Evolutionary conservation across 2,888 invertebrate genomes (phyloP).

Genomic region (Octodonta nipae): DNA sequence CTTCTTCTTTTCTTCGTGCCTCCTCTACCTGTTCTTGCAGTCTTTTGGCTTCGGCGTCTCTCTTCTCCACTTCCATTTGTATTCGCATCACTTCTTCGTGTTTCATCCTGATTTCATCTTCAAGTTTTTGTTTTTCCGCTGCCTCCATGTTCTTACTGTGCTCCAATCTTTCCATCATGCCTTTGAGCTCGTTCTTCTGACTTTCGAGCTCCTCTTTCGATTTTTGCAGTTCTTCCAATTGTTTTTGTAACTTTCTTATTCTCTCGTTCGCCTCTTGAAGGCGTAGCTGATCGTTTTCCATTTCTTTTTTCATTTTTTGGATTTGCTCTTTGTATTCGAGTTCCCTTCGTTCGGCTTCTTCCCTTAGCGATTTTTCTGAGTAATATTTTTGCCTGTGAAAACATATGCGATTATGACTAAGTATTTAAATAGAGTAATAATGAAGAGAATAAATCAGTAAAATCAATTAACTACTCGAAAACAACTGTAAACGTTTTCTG

Average conservation of each 20-base stretch:
- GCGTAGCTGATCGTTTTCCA: slow-evolving; percentile 66
- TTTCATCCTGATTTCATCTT: slow-evolving; percentile 74
- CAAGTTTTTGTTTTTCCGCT: slow-evolving; percentile 64
- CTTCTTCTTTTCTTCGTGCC: slow-evolving; percentile 13
- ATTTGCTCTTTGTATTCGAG: slow-evolving; percentile 88
- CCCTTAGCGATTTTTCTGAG: slow-evolving; percentile 79
- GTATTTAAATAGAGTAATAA: no score
- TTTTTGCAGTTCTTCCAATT: slow-evolving; percentile 72
- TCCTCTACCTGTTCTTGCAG: slow-evolving; percentile 15
- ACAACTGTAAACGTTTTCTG: no score
- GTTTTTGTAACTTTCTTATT: slow-evolving; percentile 71
- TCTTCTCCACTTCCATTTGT: slow-evolving; percentile 29
- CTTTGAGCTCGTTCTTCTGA: slow-evolving; percentile 70
- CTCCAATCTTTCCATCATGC: slow-evolving; percentile 82
- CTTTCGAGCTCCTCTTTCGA: slow-evolving; percentile 79
- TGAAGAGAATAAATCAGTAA: no score
- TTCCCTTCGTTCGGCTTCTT: slow-evolving; percentile 88
- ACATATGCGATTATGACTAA: no score
- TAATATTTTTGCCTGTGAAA: slow-evolving; percentile 67
- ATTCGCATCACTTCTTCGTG: slow-evolving; percentile 41
- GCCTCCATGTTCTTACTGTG: slow-evolving; percentile 84
- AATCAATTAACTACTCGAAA: no score
- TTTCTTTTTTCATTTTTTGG: slow-evolving; percentile 78
- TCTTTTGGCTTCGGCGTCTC: slow-evolving; percentile 23
- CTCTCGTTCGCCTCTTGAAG: slow-evolving; percentile 71